Percentiles rank a stretch among this genome's conserved stretches.
phyloP scores from a whole-genome alignment of 2,113 vertebrate genomes.

The Lethenteron reissneri region DNA sequence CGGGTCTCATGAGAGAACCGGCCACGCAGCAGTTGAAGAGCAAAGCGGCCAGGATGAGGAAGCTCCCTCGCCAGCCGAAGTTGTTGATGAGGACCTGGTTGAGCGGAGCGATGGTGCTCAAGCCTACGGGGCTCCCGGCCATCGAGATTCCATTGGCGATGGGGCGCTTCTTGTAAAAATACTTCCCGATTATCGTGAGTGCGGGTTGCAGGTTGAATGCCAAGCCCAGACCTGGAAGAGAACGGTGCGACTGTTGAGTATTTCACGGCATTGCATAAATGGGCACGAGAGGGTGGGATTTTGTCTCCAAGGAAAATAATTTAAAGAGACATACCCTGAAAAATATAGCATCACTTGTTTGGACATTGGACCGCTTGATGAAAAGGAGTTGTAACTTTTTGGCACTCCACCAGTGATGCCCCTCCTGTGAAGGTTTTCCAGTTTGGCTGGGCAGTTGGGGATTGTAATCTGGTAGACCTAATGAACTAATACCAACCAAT shows the following conservation, averaged over 20 bases:
- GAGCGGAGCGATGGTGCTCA: constrained; percentile 3
- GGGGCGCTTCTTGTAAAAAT: neutral
- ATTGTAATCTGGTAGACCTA: no score
- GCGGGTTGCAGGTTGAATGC: constrained; percentile 4
- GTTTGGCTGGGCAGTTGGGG: no score
- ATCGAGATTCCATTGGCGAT: constrained; percentile 4
- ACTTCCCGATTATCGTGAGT: constrained; percentile 2
- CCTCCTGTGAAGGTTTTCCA: no score
- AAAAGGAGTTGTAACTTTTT: no score
- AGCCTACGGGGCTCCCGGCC: neutral
- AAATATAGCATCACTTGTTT: no score
- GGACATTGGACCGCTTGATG: no score
- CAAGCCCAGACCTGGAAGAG: neutral
- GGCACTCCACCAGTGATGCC: no score
- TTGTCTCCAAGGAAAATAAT: no score
- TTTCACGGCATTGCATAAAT: no score
- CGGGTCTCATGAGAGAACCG: neutral
- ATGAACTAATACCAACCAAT: no score
- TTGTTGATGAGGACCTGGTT: neutral
- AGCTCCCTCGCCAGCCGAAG: constrained; percentile 3
- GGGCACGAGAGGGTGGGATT: no score
- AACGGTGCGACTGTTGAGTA: neutral
- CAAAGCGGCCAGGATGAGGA: neutral
- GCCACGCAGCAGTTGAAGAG: constrained; percentile 3
- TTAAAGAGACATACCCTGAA: no score